Evolutionary conservation across 92 coral and sea anemone species (phyloP), one percentile per base, ranked within the genome.

Genomic region (Porites cylindrica): DNA sequence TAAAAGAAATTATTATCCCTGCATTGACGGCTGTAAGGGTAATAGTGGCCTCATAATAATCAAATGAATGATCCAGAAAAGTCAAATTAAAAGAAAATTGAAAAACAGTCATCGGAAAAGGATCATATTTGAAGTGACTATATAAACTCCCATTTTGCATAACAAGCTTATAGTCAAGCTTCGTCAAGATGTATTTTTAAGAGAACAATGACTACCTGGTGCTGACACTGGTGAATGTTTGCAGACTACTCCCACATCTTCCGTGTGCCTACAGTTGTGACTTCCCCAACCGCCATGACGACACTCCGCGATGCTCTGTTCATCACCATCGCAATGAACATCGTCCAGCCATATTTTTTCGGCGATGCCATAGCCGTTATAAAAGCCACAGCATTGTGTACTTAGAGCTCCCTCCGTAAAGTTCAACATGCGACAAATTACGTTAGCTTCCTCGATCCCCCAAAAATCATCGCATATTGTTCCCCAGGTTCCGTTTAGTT

Each of bases 381-480:
- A 82, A 16, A 69, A 82, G 43, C 86, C 86, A 24, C 86, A 82
- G 58, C 86, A 82, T 19, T 71, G 86, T 24, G 86, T 69, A 14
- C 68, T 82, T 5, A 82, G 8, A 7, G 86, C 86, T 26, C 94
- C 94, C 43, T 84, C 77, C 9, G 87, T 64, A 71, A 76, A 88
- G 62, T 87, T 87, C 80, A 91, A 19, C 94, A 88, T 88, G 51
- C 87, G 80, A 52, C 94, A 91, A 51, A 88, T 69, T 8, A 91
- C 94, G 50, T 88, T 66, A 6, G 88, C 92, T 63, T 91, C 94
- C 32, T 90, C 88, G 54, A 84, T 88, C 2, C 91, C 94, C 70
- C 88, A 91, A 12, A 75, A 75, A 68, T 91, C 94, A 43, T 91
- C 90, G 66, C 94, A 91, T 20, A 91, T 69, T 67, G 94, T 91